These are phyloP conservation scores for Mongoloraphidia duomilia DNA, from an alignment of 2,888 invertebrate genomes.

Conservation along the genomic window DNA sequence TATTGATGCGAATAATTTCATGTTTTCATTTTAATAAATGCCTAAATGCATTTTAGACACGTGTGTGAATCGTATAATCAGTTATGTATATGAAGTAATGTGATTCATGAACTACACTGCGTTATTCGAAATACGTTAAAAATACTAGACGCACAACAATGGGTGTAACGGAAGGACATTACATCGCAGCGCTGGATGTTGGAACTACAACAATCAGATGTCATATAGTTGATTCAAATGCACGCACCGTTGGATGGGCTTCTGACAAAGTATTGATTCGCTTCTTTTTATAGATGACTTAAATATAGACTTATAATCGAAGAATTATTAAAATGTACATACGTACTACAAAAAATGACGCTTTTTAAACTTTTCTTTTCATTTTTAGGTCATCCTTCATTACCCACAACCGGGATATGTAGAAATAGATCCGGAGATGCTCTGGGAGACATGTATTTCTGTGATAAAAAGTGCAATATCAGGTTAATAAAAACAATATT, in stretches of 20 bases:
- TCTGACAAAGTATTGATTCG: slow-evolving; percentile 43
- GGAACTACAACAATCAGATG: slow-evolving; percentile 82
- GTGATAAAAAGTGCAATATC: slow-evolving; percentile 55
- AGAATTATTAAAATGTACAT: too few species aligned
- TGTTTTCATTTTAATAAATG: too few species aligned
- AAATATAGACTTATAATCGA: too few species aligned
- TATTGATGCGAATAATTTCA: too few species aligned
- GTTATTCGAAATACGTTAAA: too few species aligned
- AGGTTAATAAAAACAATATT: slow-evolving; percentile 28
- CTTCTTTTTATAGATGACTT: slow-evolving; percentile 5
- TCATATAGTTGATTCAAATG: slow-evolving; percentile 59
- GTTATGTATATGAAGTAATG: too few species aligned
- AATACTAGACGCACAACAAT: slow-evolving; percentile 2
- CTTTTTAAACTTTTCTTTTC: slow-evolving; percentile 3
- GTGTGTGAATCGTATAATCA: too few species aligned
- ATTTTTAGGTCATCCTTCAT: slow-evolving; percentile 54
- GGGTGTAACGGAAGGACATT: slow-evolving; percentile 34
- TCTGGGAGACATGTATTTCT: slow-evolving; percentile 54
- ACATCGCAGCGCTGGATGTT: slow-evolving; percentile 74
- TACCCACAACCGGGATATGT: slow-evolving; percentile 68
- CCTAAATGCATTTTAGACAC: too few species aligned
- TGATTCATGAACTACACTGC: too few species aligned
- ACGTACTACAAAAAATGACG: background rate
- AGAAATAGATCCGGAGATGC: slow-evolving; percentile 75
- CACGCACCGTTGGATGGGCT: slow-evolving; percentile 45